Evolutionary conservation across 2,113 vertebrate species (phyloP).

Genomic region (Protobothrops mucrosquamatus): DNA sequence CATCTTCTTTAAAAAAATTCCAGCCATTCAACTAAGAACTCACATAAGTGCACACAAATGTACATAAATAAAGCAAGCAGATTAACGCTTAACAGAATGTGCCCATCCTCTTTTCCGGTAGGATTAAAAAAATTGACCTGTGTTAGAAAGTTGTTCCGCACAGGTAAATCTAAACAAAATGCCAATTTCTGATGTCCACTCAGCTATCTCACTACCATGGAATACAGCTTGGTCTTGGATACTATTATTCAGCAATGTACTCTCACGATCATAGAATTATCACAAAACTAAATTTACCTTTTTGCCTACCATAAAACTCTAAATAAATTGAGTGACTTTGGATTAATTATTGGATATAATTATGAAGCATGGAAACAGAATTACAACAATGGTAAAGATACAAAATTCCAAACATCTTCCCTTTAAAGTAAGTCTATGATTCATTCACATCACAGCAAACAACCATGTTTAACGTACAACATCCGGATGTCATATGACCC

Average conservation of each 20-base stretch:
- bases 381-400: not conserved
- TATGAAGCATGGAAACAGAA: not conserved
- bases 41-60: not conserved
- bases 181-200: conserved; percentile 11
- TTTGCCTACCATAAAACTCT: not conserved
- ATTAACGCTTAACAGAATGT: not conserved
- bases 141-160: not conserved
- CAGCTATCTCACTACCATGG: not conserved
- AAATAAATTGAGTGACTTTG: not conserved
- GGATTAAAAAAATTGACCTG: conserved; percentile 17
- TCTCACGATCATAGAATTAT: not conserved
- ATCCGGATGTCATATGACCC: not conserved
- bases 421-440: not conserved
- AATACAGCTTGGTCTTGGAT: not conserved
- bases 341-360: not conserved
- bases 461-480: not conserved
- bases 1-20: not conserved
- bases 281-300: not conserved
- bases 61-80: not conserved
- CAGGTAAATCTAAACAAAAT: not conserved
- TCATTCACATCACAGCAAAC: not conserved
- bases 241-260: not conserved
- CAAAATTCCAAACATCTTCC: not conserved
- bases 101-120: not conserved
- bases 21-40: not conserved